These are phyloP conservation scores for Vireo griseus DNA, from an alignment of 2,797 vertebrate species.

Conservation along the genomic window DNA sequence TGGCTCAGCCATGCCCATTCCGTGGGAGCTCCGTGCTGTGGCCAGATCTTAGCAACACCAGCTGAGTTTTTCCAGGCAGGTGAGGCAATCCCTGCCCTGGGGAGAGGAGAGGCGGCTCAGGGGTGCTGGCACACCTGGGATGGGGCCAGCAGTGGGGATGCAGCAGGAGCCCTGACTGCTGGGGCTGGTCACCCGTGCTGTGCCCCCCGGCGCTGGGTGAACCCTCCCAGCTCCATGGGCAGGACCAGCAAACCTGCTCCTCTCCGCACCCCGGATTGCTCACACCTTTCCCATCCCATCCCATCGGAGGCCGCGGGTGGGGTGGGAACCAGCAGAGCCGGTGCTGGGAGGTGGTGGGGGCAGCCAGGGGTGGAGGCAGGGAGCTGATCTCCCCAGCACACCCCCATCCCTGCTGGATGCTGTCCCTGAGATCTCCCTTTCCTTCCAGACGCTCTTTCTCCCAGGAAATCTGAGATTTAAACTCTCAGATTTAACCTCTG, in stretches of 20 bases:
- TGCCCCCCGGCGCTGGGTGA: neutral
- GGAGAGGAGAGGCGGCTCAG: conserved; percentile 1
- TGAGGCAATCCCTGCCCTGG: conserved; percentile 58
- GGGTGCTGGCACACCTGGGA: neutral
- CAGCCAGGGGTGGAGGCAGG: neutral
- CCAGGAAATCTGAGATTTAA: neutral
- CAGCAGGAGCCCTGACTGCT: neutral
- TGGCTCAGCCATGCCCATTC: neutral
- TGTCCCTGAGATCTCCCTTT: neutral
- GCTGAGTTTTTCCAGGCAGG: neutral
- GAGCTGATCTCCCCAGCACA: neutral
- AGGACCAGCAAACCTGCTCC: conserved; percentile 24
- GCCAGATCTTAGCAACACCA: neutral
- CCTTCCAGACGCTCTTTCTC: neutral
- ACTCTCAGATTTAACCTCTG: neutral
- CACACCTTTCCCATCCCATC: neutral
- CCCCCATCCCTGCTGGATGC: neutral
- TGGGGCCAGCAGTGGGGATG: rapidly evolving
- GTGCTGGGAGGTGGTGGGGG: neutral
- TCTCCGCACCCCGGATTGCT: conserved; percentile 29
- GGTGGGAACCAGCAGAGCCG: neutral
- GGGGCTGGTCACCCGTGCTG: neutral
- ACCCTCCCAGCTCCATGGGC: neutral
- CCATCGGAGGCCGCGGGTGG: neutral
- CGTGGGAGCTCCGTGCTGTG: neutral